Evolutionary conservation across 2,113 vertebrate genomes (phyloP), one percentile per base, ranked within the genome.

Genomic region (Pleuronectes platessa): DNA sequence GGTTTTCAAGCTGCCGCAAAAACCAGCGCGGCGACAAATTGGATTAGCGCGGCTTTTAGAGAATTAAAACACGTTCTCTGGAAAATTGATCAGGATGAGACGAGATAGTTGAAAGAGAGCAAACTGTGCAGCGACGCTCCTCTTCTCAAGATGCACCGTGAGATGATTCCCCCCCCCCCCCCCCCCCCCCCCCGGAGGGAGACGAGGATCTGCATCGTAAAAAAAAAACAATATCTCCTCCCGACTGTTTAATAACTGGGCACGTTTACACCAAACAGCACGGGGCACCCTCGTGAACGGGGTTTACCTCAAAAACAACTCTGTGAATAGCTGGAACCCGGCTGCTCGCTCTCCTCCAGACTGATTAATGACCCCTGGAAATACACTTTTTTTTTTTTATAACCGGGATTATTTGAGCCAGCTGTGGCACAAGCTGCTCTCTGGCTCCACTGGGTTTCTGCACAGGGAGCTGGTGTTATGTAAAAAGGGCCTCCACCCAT

Each of bases 401-500:
- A 55, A 65, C 74, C n/a, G 6, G 56, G 60, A 63, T 76, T 84
- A 79, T 89, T 79, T 81, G 55, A 23, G 79, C 61, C 79, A 74
- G 77, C 71, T 70, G 86, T 81, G 74, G 68, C 71, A 61, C 59
- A 70, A 51, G 70, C 86, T 18, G 15, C 68, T 71, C 27, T 58
- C 53, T 40, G 4, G 42, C 68, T 71, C 35, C n/a, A 9, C 47
- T 73, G 61, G 73, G 35, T 71, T n/a, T 81, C 49, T 60, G 42
- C 61, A 79, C 73, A 65, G 55, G 20, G 74, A 67, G 65, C 66
- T 61, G 47, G 55, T 62, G 85, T 90, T 88, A 87, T 82, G 81
- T 86, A 90, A 89, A 63, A 85, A 31, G 31, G 31, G 71, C 70
- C 86, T 89, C 70, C 86, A 72, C 77, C 86, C 85, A 59, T 59